Conservation (phyloP, 2,797 vertebrate species). For the Falco biarmicus region DNA sequence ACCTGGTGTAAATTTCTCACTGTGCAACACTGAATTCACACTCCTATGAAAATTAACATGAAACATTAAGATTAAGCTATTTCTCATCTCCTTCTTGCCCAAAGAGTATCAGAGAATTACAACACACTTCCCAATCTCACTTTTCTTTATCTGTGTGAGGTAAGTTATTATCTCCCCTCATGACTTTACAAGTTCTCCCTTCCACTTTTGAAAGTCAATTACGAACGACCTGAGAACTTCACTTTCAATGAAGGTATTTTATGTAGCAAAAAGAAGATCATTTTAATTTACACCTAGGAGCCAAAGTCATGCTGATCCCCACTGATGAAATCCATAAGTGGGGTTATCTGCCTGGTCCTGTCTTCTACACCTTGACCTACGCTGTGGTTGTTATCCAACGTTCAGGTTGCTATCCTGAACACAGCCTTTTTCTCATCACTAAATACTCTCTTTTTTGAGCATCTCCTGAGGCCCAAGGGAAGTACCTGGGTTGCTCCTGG, state of each 20-base stretch:
- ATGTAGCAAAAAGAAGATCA: neutral
- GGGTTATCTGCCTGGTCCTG: neutral
- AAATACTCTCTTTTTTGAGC: neutral
- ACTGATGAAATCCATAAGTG: too few species aligned
- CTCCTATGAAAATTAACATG: neutral
- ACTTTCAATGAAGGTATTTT: fast-evolving
- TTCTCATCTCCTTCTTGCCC: neutral
- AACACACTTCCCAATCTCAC: neutral
- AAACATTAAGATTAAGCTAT: neutral
- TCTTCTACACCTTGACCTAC: neutral
- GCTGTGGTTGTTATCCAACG: fast-evolving
- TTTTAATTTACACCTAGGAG: neutral
- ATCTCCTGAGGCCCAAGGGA: neutral
- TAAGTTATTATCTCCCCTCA: neutral
- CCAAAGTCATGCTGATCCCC: neutral
- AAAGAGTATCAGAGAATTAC: neutral
- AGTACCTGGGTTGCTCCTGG: neutral
- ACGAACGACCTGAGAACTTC: neutral
- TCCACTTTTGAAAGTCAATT: neutral
- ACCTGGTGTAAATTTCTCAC: neutral
- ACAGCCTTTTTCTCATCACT: neutral
- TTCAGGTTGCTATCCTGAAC: neutral
- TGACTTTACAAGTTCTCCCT: neutral
- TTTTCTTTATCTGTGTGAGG: neutral
- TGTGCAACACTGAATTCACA: neutral